Evolutionary conservation across 2,888 invertebrate species (phyloP).

Genomic region (Uloborus plumipes): DNA sequence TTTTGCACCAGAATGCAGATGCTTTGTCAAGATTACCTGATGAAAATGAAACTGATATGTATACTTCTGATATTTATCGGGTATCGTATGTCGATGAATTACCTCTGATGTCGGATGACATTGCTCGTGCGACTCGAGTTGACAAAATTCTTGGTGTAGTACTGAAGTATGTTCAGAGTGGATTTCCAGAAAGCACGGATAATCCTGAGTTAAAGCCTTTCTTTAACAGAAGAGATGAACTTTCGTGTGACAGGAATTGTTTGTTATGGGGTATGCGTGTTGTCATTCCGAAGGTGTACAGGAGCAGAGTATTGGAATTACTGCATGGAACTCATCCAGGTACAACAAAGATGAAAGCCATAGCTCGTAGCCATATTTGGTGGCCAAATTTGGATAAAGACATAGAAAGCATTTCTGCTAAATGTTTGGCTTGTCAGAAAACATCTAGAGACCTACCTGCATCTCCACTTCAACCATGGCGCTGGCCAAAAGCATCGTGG

Average conservation of each 20-base stretch:
- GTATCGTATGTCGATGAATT: no score
- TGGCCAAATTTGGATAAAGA: constrained; percentile 25
- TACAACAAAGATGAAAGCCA: constrained; percentile 19
- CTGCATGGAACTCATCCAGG: constrained; percentile 25
- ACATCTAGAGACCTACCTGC: no score
- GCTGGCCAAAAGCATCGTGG: constrained; percentile 8
- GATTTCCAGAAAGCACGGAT: no score
- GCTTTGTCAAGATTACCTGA: no score
- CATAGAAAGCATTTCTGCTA: not conserved
- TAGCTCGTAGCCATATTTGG: constrained; percentile 16
- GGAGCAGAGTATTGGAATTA: not conserved
- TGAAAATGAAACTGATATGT: no score
- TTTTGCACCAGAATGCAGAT: no score
- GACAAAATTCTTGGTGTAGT: no score
- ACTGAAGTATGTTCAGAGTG: no score
- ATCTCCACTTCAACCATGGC: not conserved
- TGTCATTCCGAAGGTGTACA: not conserved
- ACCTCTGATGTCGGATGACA: no score
- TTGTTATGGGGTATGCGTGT: constrained; percentile 18
- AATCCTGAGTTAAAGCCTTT: constrained; percentile 10
- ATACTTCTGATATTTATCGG: no score
- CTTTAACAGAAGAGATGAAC: constrained; percentile 8
- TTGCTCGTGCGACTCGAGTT: no score
- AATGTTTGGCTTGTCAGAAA: not conserved
- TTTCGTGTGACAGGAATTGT: constrained; percentile 13